Evolutionary conservation across 35 echinoderm and acorn worm genomes (phyloP), one percentile per base, ranked within the genome.

Genomic region (Lytechinus pictus): DNA sequence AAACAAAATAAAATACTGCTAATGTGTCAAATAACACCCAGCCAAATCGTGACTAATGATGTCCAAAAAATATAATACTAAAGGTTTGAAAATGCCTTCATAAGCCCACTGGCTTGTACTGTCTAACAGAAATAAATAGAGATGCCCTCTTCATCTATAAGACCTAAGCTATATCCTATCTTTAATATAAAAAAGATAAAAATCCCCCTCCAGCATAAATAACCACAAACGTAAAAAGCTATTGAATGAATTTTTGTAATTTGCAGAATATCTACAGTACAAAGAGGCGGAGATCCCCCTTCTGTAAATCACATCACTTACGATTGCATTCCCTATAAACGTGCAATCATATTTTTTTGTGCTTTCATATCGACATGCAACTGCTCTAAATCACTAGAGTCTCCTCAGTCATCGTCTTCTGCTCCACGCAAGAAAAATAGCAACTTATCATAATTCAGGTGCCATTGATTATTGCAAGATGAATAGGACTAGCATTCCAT

Each of bases 1-100:
- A 3, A 79, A 58, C 7, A 24, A 79, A 24, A 79, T 8, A 79
- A 24, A 79, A 79, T 79, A 79, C 66, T 79, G 66, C 66, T 79
- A 79, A 79, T n/a, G 66, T 79, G 66, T 24, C n/a, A 24, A 7
- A 24, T 1, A 79, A 79, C 12, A 79, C 66, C 66, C n/a, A 79
- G 66, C 66, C 14, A 16, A 79, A 79, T 79, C 3, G n/a, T 79
- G 19, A 24, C 66, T 79, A 0, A 79, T 79, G 7, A 79, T 79
- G 66, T 79, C 66, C 19, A 79, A 79, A 79, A n/a, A 79, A 79
- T 79, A n/a, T 79, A 79, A 79, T 79, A 79, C 66, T 79, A 79
- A 79, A 79, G 66, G 66, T 79, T 16, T 79, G 21, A 79, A 27
- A 79, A 79, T 79, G 16, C 66, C 16, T 79, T 79, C 19, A 79